These are phyloP conservation scores for Phortica magna DNA, from an alignment of 2,888 invertebrate species.

Conservation along the genomic window DNA sequence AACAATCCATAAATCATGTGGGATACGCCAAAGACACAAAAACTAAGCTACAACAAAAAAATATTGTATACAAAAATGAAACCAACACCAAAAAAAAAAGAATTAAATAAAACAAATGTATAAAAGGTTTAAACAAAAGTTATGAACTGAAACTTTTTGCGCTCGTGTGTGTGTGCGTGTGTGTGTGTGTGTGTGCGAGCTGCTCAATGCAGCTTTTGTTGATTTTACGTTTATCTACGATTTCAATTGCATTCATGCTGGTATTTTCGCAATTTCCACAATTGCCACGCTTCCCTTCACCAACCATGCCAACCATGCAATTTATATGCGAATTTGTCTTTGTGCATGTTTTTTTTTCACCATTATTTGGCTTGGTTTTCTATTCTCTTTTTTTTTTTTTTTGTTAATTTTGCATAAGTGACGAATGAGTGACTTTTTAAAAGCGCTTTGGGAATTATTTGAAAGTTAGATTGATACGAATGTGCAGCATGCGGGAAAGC, in stretches of 20 bases:
- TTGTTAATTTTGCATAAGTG: conserved; percentile 70
- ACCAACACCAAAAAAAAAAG: background rate
- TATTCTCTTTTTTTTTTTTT: conserved; percentile 42
- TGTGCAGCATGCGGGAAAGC: background rate
- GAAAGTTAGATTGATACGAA: conserved; percentile 30
- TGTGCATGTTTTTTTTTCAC: background rate
- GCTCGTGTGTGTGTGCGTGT: conserved; percentile 21
- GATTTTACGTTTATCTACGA: conserved; percentile 56
- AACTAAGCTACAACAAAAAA: background rate
- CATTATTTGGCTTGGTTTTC: background rate
- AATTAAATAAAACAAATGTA: background rate
- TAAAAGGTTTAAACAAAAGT: conserved; percentile 24
- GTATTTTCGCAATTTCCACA: conserved; percentile 26
- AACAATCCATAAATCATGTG: conserved; percentile 10
- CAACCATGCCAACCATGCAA: background rate
- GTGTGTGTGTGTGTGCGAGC: conserved; percentile 18
- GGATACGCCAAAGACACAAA: background rate
- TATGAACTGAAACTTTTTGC: conserved; percentile 16
- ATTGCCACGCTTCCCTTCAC: conserved; percentile 14
- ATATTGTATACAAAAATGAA: background rate
- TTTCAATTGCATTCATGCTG: conserved; percentile 27
- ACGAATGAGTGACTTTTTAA: conserved; percentile 68
- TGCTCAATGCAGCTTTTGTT: conserved; percentile 44
- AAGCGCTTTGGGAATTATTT: conserved; percentile 17
- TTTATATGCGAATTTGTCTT: conserved; percentile 3